These are phyloP conservation scores for Platysternon megacephalum DNA, from an alignment of 2,113 vertebrate genomes.

Conservation along the genomic window DNA sequence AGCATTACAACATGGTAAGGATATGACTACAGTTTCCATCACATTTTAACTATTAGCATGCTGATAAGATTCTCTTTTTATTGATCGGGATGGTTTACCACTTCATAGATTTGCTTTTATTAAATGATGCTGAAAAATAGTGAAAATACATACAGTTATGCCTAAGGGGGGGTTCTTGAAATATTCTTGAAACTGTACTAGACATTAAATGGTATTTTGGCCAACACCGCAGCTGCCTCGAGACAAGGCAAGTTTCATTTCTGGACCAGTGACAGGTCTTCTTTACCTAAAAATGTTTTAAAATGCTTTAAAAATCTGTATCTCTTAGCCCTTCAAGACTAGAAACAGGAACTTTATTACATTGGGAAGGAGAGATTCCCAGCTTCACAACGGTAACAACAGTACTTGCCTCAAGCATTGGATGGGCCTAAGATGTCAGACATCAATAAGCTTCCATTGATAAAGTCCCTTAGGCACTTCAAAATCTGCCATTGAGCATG, in stretches of 20 bases:
- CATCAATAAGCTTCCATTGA: neutral
- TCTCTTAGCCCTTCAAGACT: neutral
- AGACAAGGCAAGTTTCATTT: neutral
- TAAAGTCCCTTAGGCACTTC: neutral
- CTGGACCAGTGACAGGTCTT: neutral
- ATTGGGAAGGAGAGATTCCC: neutral
- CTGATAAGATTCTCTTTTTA: neutral
- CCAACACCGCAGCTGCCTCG: neutral
- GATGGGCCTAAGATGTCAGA: neutral
- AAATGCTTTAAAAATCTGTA: neutral
- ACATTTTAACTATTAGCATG: neutral
- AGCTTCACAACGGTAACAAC: neutral
- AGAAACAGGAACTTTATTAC: neutral
- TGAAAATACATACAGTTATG: neutral
- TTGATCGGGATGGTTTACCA: neutral
- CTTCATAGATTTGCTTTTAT: neutral
- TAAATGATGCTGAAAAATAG: neutral
- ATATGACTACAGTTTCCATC: neutral
- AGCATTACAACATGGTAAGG: neutral
- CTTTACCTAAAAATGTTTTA: neutral
- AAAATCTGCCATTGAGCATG: neutral
- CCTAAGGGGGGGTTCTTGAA: neutral
- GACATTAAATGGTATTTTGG: neutral
- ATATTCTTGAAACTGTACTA: neutral
- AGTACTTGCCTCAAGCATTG: neutral